Conservation (phyloP, 2,797 vertebrate genomes). For the Eleutherodactylus coqui region DNA sequence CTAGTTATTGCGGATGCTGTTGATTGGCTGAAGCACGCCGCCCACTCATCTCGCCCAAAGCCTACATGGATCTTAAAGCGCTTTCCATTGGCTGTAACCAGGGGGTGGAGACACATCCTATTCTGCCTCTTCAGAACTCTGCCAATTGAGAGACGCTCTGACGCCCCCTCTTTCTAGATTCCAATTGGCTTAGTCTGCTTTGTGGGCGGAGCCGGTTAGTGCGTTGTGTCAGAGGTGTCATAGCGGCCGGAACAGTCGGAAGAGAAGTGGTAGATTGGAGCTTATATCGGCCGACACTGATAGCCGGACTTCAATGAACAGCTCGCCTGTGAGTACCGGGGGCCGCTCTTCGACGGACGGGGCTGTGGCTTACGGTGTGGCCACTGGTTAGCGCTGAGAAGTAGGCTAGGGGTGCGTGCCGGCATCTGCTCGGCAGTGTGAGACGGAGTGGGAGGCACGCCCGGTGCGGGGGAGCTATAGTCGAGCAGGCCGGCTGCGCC, state of each 20-base stretch:
- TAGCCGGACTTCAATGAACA: conserved; percentile 60
- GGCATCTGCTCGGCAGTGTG: not conserved
- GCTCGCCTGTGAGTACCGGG: conserved; percentile 44
- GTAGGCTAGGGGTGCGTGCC: conserved; percentile 39
- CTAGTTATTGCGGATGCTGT: not conserved
- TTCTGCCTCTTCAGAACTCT: not conserved
- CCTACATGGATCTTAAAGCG: not conserved
- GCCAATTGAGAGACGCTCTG: not conserved
- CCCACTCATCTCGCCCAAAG: conserved; percentile 6
- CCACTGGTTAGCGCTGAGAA: not conserved
- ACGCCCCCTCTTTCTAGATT: not conserved
- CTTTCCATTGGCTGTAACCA: not conserved
- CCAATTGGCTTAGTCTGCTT: not conserved
- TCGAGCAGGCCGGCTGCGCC: not conserved
- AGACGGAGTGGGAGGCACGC: not conserved
- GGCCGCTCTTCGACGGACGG: too few species aligned
- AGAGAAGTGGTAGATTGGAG: conserved; percentile 25
- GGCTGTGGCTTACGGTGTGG: too few species aligned
- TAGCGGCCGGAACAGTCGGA: conserved; percentile 53
- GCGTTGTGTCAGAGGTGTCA: conserved; percentile 59
- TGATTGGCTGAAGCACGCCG: not conserved
- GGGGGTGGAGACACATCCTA: conserved; percentile 14
- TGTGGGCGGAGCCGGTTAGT: not conserved
- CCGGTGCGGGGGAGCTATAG: not conserved
- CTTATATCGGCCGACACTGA: not conserved